These are phyloP conservation scores for Drosophila differens DNA, from an alignment of 2,888 invertebrate genomes.

Conservation along the genomic window DNA sequence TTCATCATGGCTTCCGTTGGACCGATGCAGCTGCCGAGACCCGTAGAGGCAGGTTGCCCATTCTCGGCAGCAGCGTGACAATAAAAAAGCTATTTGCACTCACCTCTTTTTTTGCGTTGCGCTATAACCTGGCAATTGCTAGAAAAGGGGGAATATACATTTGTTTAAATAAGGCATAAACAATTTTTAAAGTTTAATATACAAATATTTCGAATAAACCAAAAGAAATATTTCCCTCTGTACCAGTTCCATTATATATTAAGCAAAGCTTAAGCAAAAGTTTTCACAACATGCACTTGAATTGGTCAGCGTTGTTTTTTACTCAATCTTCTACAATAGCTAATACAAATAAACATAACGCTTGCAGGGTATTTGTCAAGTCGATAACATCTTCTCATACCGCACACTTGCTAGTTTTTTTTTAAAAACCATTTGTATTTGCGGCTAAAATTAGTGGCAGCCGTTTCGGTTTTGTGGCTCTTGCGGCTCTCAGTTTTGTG, in stretches of 20 bases:
- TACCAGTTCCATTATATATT: neutral
- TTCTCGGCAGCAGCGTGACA: constrained; percentile 42
- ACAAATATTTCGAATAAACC: neutral
- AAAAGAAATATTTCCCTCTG: too few species aligned
- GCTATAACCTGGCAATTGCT: neutral
- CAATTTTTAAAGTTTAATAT: neutral
- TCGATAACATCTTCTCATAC: neutral
- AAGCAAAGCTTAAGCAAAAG: neutral
- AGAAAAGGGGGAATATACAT: neutral
- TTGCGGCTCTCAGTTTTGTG: constrained; percentile 53
- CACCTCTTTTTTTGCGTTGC: constrained; percentile 1
- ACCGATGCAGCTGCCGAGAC: constrained; percentile 15
- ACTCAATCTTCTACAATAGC: neutral
- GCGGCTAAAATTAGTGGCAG: constrained; percentile 74
- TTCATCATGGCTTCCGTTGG: constrained; percentile 66
- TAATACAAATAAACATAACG: neutral
- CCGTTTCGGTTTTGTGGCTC: constrained; percentile 49
- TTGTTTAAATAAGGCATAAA: neutral
- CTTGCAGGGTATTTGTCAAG: constrained; percentile 3
- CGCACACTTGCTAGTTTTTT: constrained; percentile 1
- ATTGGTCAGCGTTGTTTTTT: neutral
- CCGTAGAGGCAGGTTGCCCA: neutral
- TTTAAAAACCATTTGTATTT: constrained; percentile 49
- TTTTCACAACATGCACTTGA: neutral
- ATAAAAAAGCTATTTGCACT: constrained; percentile 57